A percentile compares a stretch with the other conserved stretches of the same genome.
Conservation (phyloP, 2,888 invertebrate species). For the Sisyra nigra region DNA sequence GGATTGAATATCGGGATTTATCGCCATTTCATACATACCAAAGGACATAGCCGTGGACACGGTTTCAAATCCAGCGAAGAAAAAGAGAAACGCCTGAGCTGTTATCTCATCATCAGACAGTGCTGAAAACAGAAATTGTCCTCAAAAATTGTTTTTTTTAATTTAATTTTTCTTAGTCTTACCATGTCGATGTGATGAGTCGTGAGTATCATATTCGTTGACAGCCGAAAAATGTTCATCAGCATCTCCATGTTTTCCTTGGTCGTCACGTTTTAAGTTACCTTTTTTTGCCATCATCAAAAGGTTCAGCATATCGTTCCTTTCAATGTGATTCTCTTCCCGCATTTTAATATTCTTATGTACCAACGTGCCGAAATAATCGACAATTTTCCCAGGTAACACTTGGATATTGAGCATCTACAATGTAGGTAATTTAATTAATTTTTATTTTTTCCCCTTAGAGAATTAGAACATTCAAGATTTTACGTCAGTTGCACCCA, state of each 20-base stretch:
- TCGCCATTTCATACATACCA: neutral
- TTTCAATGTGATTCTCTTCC: conserved; percentile 27
- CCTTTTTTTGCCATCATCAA: conserved; percentile 32
- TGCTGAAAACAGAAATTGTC: no score
- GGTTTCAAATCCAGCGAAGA: conserved; percentile 4
- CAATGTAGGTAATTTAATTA: no score
- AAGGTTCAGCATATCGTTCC: conserved; percentile 38
- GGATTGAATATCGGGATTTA: conserved; percentile 4
- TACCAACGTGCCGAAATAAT: neutral
- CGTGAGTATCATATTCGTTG: neutral
- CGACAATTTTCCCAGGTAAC: neutral
- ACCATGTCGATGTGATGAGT: neutral
- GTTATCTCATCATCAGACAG: conserved; percentile 2
- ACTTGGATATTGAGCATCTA: neutral
- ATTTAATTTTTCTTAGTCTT: neutral
- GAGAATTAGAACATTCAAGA: no score
- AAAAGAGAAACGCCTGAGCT: conserved; percentile 5
- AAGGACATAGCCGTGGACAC: neutral
- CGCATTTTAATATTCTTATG: conserved; percentile 14
- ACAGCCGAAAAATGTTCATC: conserved; percentile 20
- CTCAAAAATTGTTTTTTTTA: no score
- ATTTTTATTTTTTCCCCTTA: no score
- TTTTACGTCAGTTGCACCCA: no score
- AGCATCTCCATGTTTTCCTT: conserved; percentile 6
- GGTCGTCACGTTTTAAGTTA: conserved; percentile 17